A percentile compares a stretch with the other conserved stretches of the same genome.
Evolutionary conservation across 2,888 invertebrate genomes (phyloP).

Genomic region (Cerceris rybyensis): DNA sequence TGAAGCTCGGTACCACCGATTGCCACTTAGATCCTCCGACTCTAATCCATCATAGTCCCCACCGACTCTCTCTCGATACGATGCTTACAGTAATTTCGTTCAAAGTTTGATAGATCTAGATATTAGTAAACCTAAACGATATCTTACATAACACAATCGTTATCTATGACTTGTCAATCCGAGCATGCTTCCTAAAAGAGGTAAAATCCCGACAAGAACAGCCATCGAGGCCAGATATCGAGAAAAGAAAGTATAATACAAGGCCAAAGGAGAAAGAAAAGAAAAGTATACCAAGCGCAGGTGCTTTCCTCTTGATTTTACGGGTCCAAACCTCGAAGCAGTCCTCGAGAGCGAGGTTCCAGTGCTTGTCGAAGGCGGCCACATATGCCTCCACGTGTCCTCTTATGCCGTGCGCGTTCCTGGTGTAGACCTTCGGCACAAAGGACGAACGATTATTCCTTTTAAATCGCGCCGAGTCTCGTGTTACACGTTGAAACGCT

Average conservation of each 20-base stretch:
- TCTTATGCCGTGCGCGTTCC: slow-evolving; percentile 88
- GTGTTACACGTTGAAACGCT: slow-evolving; percentile 23
- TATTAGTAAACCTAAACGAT: no score
- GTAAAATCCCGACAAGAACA: background rate
- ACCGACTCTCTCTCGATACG: no score
- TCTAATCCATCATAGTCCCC: background rate
- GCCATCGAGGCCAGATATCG: background rate
- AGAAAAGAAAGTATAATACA: no score
- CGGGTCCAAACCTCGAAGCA: slow-evolving; percentile 92
- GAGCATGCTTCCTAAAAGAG: no score
- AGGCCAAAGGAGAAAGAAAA: background rate
- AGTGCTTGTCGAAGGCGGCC: slow-evolving; percentile 95
- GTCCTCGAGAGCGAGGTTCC: slow-evolving; percentile 93
- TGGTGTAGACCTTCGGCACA: slow-evolving; percentile 87
- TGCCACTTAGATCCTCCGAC: background rate
- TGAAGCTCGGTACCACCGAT: background rate
- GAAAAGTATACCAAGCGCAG: slow-evolving; percentile 83
- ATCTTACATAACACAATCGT: no score
- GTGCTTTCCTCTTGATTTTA: slow-evolving; percentile 85
- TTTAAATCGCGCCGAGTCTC: slow-evolving; percentile 62
- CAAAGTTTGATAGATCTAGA: no score
- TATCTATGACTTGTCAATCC: no score
- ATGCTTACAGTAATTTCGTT: no score
- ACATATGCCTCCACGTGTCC: slow-evolving; percentile 91
- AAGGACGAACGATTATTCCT: slow-evolving; percentile 69